These are phyloP conservation scores for Dromius quadrimaculatus DNA, from an alignment of 2,888 invertebrate species.

Conservation along the genomic window DNA sequence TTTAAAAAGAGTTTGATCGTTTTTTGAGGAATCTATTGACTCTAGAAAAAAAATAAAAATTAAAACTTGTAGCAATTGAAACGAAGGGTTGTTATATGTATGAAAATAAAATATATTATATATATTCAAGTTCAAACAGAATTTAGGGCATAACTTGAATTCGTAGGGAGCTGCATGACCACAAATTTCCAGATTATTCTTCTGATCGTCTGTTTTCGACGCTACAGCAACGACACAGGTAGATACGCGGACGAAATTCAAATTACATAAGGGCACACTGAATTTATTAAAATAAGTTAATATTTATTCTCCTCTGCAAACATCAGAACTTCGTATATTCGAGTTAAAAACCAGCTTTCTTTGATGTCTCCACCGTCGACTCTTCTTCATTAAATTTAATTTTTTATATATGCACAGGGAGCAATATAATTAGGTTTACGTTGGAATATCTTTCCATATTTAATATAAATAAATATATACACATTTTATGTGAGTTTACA, in stretches of 20 bases:
- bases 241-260: slow-evolving; percentile 57
- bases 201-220: background rate
- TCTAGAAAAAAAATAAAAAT: no score
- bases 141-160: background rate
- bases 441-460: slow-evolving; percentile 28
- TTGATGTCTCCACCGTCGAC: slow-evolving; percentile 32
- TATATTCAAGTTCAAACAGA: no score
- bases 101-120: background rate
- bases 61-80: no score
- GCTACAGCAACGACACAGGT: no score
- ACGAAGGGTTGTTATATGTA: background rate
- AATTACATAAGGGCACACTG: slow-evolving; percentile 63
- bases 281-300: slow-evolving; percentile 52
- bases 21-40: background rate
- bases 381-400: slow-evolving; percentile 31
- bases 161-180: background rate
- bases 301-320: slow-evolving; percentile 43
- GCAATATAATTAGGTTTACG: slow-evolving; percentile 8
- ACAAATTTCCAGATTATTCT: background rate
- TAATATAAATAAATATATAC: slow-evolving; percentile 33
- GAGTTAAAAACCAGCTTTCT: slow-evolving; percentile 37
- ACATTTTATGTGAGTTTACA: no score
- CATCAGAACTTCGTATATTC: background rate
- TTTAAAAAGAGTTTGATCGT: no score
- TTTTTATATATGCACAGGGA: slow-evolving; percentile 16